Base-by-base conservation (phyloP, 2,113 vertebrate genomes). In the Phocoena sinus region DNA sequence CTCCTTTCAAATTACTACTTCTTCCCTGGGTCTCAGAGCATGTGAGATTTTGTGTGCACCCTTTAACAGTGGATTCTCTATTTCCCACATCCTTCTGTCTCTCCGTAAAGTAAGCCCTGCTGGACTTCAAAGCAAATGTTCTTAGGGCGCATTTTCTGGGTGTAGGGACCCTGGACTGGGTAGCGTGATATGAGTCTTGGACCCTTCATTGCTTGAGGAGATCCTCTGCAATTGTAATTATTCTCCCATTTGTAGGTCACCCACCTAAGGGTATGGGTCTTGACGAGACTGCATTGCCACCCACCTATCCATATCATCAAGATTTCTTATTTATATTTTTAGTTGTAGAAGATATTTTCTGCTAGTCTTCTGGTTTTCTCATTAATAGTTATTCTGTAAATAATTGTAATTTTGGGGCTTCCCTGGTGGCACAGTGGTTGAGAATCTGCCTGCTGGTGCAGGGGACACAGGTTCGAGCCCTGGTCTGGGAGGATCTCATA, bases 281-380 rank as follows among this genome's bases (percentile, higher is more conserved):
- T 33, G 50, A 56, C 50, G 12, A 58, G 3, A 36, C 21, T n/a
- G 6, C 2, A 25, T 80, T 33, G n/a, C 77, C 33, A 58, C 12
- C 21, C 77, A 36, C 77, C 12, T 23, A 56, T 8, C 3, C 53
- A 26, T 80, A 8, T 36, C 12, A 36, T 15, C 0, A 0, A 58
- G 33, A 4, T 58, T 58, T 33, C 12, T 25, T 80, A 14, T 36
- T 80, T 56, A 36, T 36, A 80, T 15, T 58, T 79, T 80, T 36
- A 80, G 53, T 58, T 80, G 77, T 80, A 80, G 20, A 56, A 80
- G 50, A 58, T n/a, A n/a, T 80, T 56, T 80, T n/a, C 33, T 80
- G 50, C 50, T 80, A 56, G 76, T 25, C 50, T 80, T 58, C 76
- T 36, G 21, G 53, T 15, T n/a, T 56, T 58, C 21, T 80, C 12